Base-by-base conservation (phyloP, 2,113 vertebrate genomes). In the Seriola aureovittata region DNA sequence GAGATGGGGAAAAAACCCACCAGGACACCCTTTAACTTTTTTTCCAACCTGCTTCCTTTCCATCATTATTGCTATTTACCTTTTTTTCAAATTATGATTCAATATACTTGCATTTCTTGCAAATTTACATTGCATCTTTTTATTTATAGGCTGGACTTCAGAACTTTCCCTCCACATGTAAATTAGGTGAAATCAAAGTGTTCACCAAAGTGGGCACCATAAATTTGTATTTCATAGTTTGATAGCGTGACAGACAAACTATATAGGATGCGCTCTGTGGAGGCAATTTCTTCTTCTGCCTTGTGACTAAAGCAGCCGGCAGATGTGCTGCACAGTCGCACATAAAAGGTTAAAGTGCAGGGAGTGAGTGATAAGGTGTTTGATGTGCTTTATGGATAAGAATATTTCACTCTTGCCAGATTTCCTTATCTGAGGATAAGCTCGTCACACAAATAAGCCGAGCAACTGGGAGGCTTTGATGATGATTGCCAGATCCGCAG, bases 401-500 rank as follows among this genome's bases (percentile, higher is more conserved):
- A 64, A 36, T 59, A 46, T 65, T 79, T 76, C 50, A 36, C 8
- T 78, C 55, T 52, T 58, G 71, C 58, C 69, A 81, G 36, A 62
- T 36, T 84, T 71, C 23, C 14, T 68, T 50, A 12, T 70, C 10
- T 40, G 25, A 59, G 63, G 67, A 76, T 76, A 17, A 80, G 64
- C 62, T 32, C 63, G 50, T 69, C 50, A 16, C 73, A 68, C 6
- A 4, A 38, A 48, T 29, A 66, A 44, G 42, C 36, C 14, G 3
- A 67, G 64, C 52, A 25, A 57, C 73, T 36, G 64, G 16, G 32
- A 75, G 63, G 68, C 80, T 77, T 67, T 60, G 75, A 80, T 58
- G 72, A 66, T 74, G 83, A 85, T 23, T 79, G 86, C 73, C 76
- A 81, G 68, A 73, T 42, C 60, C 34, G 4, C 46, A 52, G 50